phyloP scores from a whole-genome alignment of 2,113 vertebrate species.

The Cnemophilus loriae region DNA sequence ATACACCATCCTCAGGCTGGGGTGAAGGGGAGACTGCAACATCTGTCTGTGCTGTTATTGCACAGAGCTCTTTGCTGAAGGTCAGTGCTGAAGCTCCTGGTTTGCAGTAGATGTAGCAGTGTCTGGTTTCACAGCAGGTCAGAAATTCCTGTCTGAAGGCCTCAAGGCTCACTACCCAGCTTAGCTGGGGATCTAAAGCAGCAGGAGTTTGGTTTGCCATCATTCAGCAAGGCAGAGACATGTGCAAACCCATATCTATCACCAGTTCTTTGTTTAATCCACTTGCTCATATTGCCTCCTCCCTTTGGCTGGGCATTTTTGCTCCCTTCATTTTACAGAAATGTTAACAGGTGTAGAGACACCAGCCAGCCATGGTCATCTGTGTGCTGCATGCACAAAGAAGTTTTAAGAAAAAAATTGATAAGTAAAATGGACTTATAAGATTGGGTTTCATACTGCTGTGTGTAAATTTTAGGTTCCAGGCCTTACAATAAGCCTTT shows the following conservation, averaged over 20 bases:
- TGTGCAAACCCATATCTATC: not conserved
- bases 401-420: not conserved
- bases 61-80: not conserved
- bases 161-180: not conserved
- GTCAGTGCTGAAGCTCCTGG: not conserved
- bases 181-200: not conserved
- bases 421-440: not conserved
- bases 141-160: not conserved
- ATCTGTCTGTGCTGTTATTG: not conserved
- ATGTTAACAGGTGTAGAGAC: not conserved
- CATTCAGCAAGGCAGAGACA: not conserved
- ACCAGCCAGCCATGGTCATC: not conserved
- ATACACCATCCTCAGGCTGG: not conserved
- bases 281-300: not conserved
- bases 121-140: not conserved
- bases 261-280: not conserved
- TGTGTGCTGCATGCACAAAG: not conserved
- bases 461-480: not conserved
- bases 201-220: not conserved
- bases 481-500: not conserved
- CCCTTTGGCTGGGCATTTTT: not conserved
- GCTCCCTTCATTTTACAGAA: not conserved
- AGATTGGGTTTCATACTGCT: not conserved
- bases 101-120: not conserved
- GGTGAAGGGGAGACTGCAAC: not conserved